These are phyloP conservation scores for Helicoverpa armigera DNA, from an alignment of 1,140 invertebrate species.

Conservation along the genomic window DNA sequence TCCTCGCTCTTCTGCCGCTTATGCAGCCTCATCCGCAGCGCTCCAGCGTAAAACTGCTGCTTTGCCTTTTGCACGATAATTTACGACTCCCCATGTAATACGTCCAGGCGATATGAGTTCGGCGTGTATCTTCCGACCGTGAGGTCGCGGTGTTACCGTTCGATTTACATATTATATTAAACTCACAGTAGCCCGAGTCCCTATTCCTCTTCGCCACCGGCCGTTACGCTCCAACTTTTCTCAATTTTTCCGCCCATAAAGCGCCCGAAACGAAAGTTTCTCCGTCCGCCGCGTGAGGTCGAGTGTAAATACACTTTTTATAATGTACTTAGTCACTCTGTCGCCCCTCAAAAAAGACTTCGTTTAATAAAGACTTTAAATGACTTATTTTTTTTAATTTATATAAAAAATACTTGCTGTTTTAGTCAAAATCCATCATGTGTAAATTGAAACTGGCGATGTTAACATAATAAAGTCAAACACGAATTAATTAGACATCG, in stretches of 20 bases:
- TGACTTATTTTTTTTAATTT: constrained; percentile 53
- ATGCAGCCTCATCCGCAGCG: constrained; percentile 68
- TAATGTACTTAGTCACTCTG: constrained; percentile 83
- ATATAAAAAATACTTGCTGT: neutral
- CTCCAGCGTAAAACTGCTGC: constrained; percentile 75
- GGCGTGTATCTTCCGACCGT: constrained; percentile 69
- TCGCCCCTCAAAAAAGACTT: constrained; percentile 71
- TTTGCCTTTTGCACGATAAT: constrained; percentile 81
- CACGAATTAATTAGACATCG: constrained; percentile 38
- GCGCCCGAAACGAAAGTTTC: constrained; percentile 82
- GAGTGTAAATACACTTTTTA: constrained; percentile 85
- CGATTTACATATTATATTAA: constrained; percentile 87
- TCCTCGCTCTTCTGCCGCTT: constrained; percentile 72
- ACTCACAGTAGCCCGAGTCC: constrained; percentile 70
- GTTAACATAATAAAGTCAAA: constrained; percentile 37
- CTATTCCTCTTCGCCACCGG: constrained; percentile 75
- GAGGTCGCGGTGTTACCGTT: constrained; percentile 78
- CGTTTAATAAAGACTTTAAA: constrained; percentile 72
- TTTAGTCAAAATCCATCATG: neutral
- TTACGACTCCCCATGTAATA: constrained; percentile 83
- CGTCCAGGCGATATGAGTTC: constrained; percentile 81
- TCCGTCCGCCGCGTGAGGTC: constrained; percentile 79
- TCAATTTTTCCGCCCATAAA: constrained; percentile 86
- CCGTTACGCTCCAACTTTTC: constrained; percentile 85
- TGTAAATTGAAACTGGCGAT: constrained; percentile 26